Evolutionary conservation across 2,888 invertebrate genomes (phyloP), one percentile per base, ranked within the genome.

Genomic region (Drosophila glabriapex): DNA sequence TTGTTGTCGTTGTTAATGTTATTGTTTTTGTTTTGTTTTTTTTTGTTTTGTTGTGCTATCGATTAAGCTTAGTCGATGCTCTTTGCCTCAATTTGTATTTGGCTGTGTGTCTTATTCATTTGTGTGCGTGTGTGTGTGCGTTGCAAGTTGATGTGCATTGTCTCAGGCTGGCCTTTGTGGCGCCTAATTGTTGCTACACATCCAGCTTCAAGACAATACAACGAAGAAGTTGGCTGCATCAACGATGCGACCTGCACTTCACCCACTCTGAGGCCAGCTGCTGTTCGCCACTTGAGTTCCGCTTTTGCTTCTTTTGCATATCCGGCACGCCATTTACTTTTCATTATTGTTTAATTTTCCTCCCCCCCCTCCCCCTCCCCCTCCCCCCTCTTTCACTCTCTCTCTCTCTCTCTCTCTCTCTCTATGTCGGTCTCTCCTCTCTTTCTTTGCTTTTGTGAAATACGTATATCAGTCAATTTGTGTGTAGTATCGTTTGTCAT

Each of bases 51-150:
- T 50, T 73, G 70, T 35, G 73, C 78, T 85, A 85, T 85, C 85
- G 85, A 85, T 85, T 85, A 88, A 75, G 85, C 83, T 81, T 73
- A 80, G 78, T 72, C 78, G 66, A 64, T 79, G 63, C 76, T 73
- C 76, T 71, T 60, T 68, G 70, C 68, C 75, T 56, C 64, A 35
- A 56, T 49, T 64, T 60, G 62, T 66, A 50, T 62, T 53, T 33
- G 46, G 58, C 75, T 62, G 61, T 43, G 67, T 62, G 70, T 46
- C 58, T 54, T 62, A 72, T 16, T 68, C 62, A 39, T 54, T 12
- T 35, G 12, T 35, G 12, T 54, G 35, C 4, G 37, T 28, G 19
- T 37, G 25, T 12, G 25, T 46, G 53, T 53, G 22, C 25, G 60
- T 19, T 52, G 68, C 41, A 62, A 19, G 53, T 59, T 59, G 49